Base-by-base conservation (phyloP, 2,888 invertebrate genomes). In the Acrobasis suavella region DNA sequence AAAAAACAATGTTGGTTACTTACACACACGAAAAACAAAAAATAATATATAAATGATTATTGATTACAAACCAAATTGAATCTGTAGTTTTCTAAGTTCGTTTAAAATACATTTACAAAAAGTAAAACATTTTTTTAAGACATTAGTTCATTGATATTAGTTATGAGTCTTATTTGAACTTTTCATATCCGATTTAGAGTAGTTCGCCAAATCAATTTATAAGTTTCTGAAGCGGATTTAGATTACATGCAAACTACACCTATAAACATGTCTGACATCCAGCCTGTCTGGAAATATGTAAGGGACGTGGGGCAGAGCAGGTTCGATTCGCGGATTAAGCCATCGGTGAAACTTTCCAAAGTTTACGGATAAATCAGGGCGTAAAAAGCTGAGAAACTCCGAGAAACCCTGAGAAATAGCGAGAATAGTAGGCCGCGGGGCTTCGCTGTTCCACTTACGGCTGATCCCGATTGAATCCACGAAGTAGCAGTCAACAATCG, bases 381-480 rank as follows among this genome's bases (percentile, higher is more conserved):
- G 2, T 14, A 46, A 46, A 14, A n/a, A 46, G 46, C 46, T 14
- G 46, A 46, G 46, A 1, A 46, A 6, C 46, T 2, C 32, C 8
- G 32, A 32, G 32, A 32, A 22, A 22, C 22, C 3, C 22, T 22
- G 22, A 22, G 22, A 22, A 22, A 32, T 32, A 32, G 5, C 32
- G 32, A 32, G 46, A 46, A 14, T 46, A 6, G 7, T 42, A 56
- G 56, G 56, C 56, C 39, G 42, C 39, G 42, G 46, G 46, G n/a
- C 46, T n/a, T 46, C 46, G 46, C 46, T n/a, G 12, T 46, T 46
- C n/a, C 17, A 16, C 55, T 56, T 15, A 10, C n/a, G 56, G 39
- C 15, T 56, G 42, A 56, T 56, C 55, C 39, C 54, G 42, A 56
- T 56, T 42, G 56, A 42, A 56, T 56, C 42, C 56, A 42, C 46